A percentile compares a stretch with the other conserved stretches of the same genome.
Evolutionary conservation across 2,888 invertebrate species (phyloP).

Genomic region (Blastobasis adustella): DNA sequence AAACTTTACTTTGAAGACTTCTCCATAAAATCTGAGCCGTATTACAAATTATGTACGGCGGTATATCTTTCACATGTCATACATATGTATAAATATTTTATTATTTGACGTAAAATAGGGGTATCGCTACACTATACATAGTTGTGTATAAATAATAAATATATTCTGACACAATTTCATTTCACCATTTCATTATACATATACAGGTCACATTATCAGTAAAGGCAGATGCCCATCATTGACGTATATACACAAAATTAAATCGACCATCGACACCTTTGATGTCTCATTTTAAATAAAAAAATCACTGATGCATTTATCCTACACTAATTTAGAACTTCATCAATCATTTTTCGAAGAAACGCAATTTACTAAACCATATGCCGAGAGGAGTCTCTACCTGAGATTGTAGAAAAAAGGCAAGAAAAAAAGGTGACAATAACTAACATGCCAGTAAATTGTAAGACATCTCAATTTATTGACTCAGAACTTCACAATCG

Average conservation of each 20-base stretch:
- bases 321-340: slow-evolving; percentile 48
- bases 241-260: slow-evolving; percentile 17
- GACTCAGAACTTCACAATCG: slow-evolving; percentile 25
- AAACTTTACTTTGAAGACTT: too few relatives aligned
- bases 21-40: too few relatives aligned
- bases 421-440: slow-evolving; percentile 62
- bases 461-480: slow-evolving; percentile 65
- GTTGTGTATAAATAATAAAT: too few relatives aligned
- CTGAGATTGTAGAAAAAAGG: slow-evolving; percentile 33
- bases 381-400: slow-evolving; percentile 49
- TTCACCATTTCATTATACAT: too few relatives aligned
- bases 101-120: too few relatives aligned
- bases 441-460: slow-evolving; percentile 53
- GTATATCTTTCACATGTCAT: too few relatives aligned
- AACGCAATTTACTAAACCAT: slow-evolving; percentile 50
- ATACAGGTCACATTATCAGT: too few relatives aligned
- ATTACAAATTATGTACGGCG: too few relatives aligned
- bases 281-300: slow-evolving; percentile 27
- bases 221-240: too few relatives aligned
- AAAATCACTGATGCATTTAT: slow-evolving; percentile 41
- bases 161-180: too few relatives aligned
- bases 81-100: too few relatives aligned
- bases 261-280: slow-evolving; percentile 45
- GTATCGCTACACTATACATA: too few relatives aligned
- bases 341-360: slow-evolving; percentile 61